phyloP scores from a whole-genome alignment of 2,113 vertebrate genomes.

The Rhea pennata region DNA sequence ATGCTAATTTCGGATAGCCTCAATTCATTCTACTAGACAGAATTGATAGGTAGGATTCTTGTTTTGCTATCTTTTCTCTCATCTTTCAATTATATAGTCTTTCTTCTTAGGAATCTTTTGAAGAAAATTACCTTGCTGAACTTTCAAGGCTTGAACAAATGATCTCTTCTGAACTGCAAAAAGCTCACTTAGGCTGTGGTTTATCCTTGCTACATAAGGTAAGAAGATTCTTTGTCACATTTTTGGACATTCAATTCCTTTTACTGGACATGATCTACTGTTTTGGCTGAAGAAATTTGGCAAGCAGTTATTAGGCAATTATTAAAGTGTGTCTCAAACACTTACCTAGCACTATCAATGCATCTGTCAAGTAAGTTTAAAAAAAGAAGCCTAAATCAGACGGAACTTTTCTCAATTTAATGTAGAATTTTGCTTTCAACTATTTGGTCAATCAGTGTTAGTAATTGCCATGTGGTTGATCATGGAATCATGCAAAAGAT shows the following conservation, averaged over 20 bases:
- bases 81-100: not conserved
- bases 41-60: not conserved
- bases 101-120: not conserved
- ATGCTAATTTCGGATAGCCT: not conserved
- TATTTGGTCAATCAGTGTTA: conserved; percentile 48
- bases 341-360: not conserved
- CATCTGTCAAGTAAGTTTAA: conserved; percentile 2
- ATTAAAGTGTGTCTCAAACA: not conserved
- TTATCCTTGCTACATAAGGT: not conserved
- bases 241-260: not conserved
- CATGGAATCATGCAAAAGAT: conserved; percentile 61
- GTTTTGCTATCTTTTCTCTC: not conserved
- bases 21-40: not conserved
- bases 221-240: not conserved
- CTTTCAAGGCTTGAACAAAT: not conserved
- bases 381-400: conserved; percentile 44
- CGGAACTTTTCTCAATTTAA: conserved; percentile 14
- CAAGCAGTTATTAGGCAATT: not conserved
- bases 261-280: not conserved
- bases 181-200: not conserved
- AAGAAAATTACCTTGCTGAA: not conserved
- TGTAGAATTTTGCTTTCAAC: conserved; percentile 48
- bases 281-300: not conserved
- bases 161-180: not conserved
- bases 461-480: conserved; percentile 40